Percentiles rank a stretch among this genome's conserved stretches.
phyloP scores from a whole-genome alignment of 2,113 vertebrate species.

The Ictalurus punctatus region DNA sequence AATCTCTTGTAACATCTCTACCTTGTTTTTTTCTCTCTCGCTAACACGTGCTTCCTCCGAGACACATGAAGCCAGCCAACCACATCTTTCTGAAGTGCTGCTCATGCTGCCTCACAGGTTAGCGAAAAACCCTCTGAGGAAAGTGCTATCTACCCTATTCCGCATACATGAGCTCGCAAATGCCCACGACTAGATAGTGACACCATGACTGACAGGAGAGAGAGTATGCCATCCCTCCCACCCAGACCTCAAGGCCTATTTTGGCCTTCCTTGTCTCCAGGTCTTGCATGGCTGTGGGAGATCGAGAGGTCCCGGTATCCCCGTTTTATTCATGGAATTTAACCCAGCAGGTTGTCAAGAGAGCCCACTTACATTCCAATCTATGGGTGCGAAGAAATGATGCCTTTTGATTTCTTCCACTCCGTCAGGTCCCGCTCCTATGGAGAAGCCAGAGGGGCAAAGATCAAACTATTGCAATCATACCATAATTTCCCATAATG shows the following conservation, averaged over 20 bases:
- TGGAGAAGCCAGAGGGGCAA: constrained; percentile 35
- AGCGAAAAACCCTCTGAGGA: not conserved
- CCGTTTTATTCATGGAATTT: not conserved
- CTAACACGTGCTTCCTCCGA: not conserved
- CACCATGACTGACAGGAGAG: not conserved
- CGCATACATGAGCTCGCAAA: not conserved
- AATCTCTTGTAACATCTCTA: too few species aligned
- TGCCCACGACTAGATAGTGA: not conserved
- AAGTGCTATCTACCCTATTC: not conserved
- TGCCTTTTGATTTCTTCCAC: constrained; percentile 95
- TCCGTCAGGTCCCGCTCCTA: constrained; percentile 90
- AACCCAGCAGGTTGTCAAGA: not conserved
- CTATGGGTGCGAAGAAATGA: constrained; percentile 86
- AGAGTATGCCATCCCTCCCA: not conserved
- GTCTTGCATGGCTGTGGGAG: not conserved
- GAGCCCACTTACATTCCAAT: constrained; percentile 87
- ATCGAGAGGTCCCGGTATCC: not conserved
- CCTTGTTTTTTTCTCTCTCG: too few species aligned
- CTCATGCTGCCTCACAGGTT: not conserved
- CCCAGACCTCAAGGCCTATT: not conserved
- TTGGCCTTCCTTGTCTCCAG: not conserved
- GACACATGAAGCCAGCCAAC: not conserved
- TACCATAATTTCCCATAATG: not conserved
- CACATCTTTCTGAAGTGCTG: not conserved
- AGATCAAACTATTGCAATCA: not conserved